Evolutionary conservation across 92 coral and sea anemone species (phyloP).

Genomic region (Siderastrea radians): DNA sequence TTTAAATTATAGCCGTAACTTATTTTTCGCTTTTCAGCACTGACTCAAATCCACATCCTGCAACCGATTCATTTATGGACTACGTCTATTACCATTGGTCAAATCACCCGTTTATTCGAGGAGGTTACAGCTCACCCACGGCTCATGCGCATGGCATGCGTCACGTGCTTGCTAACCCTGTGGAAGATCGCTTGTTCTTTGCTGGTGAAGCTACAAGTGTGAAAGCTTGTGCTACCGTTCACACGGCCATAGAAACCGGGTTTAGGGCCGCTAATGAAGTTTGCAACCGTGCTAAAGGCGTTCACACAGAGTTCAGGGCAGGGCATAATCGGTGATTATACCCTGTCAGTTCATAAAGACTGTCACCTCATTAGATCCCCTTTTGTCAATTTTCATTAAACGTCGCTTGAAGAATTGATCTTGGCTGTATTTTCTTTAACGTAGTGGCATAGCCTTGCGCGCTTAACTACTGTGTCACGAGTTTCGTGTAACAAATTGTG

Average conservation of each 20-base stretch:
- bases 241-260: conserved; percentile 94
- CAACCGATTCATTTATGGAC: conserved; percentile 70
- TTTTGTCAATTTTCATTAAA: no score
- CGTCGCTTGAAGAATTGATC: no score
- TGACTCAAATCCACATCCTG: conserved; percentile 65
- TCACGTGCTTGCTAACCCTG: conserved; percentile 82
- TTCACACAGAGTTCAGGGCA: background rate
- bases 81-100: conserved; percentile 94
- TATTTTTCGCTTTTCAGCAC: background rate
- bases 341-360: background rate
- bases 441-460: no score
- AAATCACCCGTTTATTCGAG: conserved; percentile 91
- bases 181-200: conserved; percentile 81
- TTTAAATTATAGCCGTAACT: background rate
- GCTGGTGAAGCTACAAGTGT: conserved; percentile 96
- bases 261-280: conserved; percentile 84
- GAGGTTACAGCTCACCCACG: conserved; percentile 95
- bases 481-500: no score
- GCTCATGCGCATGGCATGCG: conserved; percentile 83
- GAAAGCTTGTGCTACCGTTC: conserved; percentile 77
- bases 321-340: background rate
- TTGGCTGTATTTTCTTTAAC: no score
- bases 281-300: conserved; percentile 20
- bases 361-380: no score
- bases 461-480: no score